Evolutionary conservation across 2,113 vertebrate genomes (phyloP), one percentile per base, ranked within the genome.

Genomic region (Tringa solitaria): DNA sequence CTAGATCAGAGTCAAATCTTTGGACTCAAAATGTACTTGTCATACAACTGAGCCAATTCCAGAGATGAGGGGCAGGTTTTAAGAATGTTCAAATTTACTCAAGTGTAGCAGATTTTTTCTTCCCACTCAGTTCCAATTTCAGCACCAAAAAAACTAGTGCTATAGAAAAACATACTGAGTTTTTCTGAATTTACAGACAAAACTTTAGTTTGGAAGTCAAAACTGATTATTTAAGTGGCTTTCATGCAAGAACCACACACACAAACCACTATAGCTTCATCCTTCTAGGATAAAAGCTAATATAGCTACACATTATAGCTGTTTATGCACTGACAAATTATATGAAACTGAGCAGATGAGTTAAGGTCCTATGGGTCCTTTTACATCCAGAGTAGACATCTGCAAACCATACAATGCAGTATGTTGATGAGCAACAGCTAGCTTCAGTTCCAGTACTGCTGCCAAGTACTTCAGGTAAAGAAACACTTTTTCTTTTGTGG

Each of bases 401-500:
- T 87, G 53, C 82, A 93, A 90, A 75, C 73, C 32, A 65, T 32
- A 93, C 9, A 59, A n/a, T 65, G 41, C 37, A 90, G 50, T 30
- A 70, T 43, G n/a, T 28, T 59, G 56, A 85, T 57, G 19, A 87
- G 80, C 64, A 92, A 43, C 76, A 92, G 35, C 78, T 28, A 84
- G 27, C 84, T 96, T 96, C 64, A 84, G 89, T 68, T 93, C 65
- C 39, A 53, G 7, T 28, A 32, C 17, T 56, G 53, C 61, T 89
- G 89, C 89, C 81, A 91, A 95, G 37, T 11, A 60, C 80, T 95
- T 89, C 73, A 92, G 73, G 91, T 81, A 68, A 74, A 93, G 56
- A 32, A 93, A 48, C 22, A 45, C 37, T 70, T 75, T 61, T 50
- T 65, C 33, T 74, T 90, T 59, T 8, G 6, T 75, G 43, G 33